These are phyloP conservation scores for Gibbula magus DNA, from an alignment of 2,888 invertebrate genomes.

Conservation along the genomic window DNA sequence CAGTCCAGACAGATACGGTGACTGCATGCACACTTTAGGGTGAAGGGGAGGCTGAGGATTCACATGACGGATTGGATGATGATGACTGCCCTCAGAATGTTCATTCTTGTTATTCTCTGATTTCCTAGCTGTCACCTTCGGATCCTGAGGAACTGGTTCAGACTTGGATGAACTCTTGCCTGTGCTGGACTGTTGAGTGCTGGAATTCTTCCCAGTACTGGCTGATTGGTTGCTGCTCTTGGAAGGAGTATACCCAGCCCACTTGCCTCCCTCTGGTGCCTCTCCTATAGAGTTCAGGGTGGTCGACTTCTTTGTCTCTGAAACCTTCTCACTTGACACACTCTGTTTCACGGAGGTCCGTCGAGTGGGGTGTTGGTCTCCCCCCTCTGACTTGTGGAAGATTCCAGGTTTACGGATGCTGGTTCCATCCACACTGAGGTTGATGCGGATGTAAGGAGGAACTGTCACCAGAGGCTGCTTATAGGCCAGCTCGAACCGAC, in stretches of 20 bases:
- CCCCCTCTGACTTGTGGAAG: neutral
- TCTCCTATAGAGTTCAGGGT: neutral
- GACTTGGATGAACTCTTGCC: neutral
- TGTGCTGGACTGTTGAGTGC: no score
- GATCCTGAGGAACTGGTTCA: neutral
- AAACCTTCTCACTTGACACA: neutral
- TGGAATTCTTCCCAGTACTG: neutral
- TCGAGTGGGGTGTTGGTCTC: conserved; percentile 34
- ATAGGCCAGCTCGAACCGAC: conserved; percentile 74
- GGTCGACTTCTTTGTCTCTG: conserved; percentile 1
- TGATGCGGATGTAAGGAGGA: conserved; percentile 75
- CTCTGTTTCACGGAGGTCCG: conserved; percentile 21
- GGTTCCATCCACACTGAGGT: conserved; percentile 68
- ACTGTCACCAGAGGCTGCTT: conserved; percentile 72
- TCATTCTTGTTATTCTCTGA: conserved; percentile 2
- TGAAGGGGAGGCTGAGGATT: conserved; percentile 24
- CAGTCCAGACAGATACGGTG: conserved; percentile 3
- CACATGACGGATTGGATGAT: neutral
- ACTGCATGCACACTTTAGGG: conserved; percentile 23
- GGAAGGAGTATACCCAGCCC: neutral
- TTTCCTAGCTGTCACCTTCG: neutral
- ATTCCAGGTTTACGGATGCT: conserved; percentile 52
- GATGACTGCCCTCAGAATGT: neutral
- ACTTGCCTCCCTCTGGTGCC: neutral
- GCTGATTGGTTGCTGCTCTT: neutral